Percentiles rank a stretch among this genome's conserved stretches.
Conservation (phyloP, 2,113 vertebrate genomes). For the Apteryx mantelli region DNA sequence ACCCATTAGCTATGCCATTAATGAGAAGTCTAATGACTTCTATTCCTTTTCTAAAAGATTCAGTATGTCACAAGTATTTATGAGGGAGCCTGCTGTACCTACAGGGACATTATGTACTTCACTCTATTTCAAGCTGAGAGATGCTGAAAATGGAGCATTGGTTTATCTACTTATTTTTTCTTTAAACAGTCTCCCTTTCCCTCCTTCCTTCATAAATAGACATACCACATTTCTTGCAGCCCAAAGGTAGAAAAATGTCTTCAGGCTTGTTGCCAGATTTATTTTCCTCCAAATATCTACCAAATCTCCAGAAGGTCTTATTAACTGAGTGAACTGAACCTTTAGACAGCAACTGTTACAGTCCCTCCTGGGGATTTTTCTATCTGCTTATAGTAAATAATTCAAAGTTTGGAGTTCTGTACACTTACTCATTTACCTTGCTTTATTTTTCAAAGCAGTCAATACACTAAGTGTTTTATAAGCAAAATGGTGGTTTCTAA, state of each 20-base stretch:
- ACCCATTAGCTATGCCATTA: conserved; percentile 43
- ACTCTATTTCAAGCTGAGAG: conserved; percentile 53
- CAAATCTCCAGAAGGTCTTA: conserved; percentile 50
- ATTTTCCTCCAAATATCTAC: conserved; percentile 49
- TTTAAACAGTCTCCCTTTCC: background rate
- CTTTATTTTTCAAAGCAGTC: background rate
- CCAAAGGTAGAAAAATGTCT: conserved; percentile 29
- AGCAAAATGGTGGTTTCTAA: background rate
- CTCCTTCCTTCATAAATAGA: conserved; percentile 33
- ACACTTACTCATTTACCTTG: background rate
- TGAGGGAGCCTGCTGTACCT: conserved; percentile 54
- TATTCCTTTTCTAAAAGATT: conserved; percentile 49
- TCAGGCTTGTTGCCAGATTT: conserved; percentile 36
- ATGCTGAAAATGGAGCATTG: conserved; percentile 29
- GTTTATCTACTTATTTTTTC: conserved; percentile 4
- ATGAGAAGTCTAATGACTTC: conserved; percentile 55
- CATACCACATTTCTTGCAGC: conserved; percentile 23
- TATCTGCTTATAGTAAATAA: conserved; percentile 14
- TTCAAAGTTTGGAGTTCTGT: conserved; percentile 1
- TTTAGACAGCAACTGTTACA: conserved; percentile 54
- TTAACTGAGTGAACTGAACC: conserved; percentile 47
- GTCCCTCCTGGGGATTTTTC: conserved; percentile 19
- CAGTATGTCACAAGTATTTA: conserved; percentile 45
- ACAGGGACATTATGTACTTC: conserved; percentile 39
- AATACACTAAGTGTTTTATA: background rate